Evolutionary conservation across 1,140 invertebrate genomes (phyloP).

Genomic region (Saccostrea cuccullata): DNA sequence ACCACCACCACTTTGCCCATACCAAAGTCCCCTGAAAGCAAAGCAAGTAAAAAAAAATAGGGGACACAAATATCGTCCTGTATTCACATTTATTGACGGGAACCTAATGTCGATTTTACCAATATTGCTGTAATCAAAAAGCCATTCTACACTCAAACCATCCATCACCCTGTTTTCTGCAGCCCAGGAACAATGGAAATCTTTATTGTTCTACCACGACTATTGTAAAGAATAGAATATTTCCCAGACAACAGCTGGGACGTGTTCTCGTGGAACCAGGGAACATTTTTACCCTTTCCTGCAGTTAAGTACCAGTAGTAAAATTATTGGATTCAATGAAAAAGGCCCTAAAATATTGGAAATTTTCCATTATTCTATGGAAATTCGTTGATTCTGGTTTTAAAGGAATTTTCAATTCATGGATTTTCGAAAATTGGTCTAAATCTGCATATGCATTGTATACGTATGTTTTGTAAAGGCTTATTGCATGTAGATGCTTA

Average conservation of each 20-base stretch:
- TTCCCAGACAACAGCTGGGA: background rate
- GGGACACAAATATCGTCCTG: conserved; percentile 13
- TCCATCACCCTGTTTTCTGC: conserved; percentile 32
- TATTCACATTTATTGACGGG: conserved; percentile 17
- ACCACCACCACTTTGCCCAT: background rate
- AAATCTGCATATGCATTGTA: too few relatives aligned
- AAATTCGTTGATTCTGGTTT: too few relatives aligned
- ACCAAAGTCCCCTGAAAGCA: background rate
- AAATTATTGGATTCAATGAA: background rate
- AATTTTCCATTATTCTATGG: background rate
- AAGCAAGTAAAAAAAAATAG: background rate
- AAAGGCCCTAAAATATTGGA: background rate
- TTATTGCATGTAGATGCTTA: too few relatives aligned
- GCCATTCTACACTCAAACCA: conserved; percentile 21
- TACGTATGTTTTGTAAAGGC: too few relatives aligned
- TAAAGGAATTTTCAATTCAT: too few relatives aligned
- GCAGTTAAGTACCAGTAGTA: background rate
- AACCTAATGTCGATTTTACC: conserved; percentile 25
- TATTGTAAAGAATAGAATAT: background rate
- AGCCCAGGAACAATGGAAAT: conserved; percentile 13
- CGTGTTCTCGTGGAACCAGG: background rate
- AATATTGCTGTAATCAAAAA: conserved; percentile 39
- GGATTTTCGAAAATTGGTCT: too few relatives aligned
- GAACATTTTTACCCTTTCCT: background rate
- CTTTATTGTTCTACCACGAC: background rate